A percentile compares a stretch with the other conserved stretches of the same genome.
Evolutionary conservation across 2,113 vertebrate species (phyloP).

Genomic region (Motacilla alba): DNA sequence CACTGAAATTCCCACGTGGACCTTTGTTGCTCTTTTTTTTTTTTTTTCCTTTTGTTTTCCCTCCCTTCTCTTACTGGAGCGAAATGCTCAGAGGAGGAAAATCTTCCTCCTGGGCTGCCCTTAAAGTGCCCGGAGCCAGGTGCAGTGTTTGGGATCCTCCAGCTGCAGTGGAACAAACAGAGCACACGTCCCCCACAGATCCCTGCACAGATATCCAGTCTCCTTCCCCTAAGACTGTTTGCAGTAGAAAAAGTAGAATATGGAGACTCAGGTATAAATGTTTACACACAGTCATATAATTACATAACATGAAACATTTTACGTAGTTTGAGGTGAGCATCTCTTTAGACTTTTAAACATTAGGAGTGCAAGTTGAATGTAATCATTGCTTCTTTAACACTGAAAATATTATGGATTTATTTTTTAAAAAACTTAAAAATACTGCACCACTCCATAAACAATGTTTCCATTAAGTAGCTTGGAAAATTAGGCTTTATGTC

Average conservation of each 20-base stretch:
- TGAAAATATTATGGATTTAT: constrained; percentile 75
- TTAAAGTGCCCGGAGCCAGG: constrained; percentile 49
- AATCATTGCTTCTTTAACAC: constrained; percentile 75
- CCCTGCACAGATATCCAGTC: neutral
- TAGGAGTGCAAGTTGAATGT: constrained; percentile 75
- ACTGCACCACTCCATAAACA: constrained; percentile 77
- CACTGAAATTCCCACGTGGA: constrained; percentile 41
- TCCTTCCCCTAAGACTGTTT: constrained; percentile 53
- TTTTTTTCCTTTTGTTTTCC: neutral
- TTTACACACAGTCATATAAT: constrained; percentile 71
- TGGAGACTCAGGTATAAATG: constrained; percentile 69
- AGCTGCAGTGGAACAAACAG: constrained; percentile 66
- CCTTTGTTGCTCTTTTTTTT: neutral
- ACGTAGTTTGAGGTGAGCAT: constrained; percentile 74
- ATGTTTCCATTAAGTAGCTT: constrained; percentile 74
- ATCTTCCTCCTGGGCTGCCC: constrained; percentile 37
- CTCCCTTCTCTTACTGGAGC: neutral
- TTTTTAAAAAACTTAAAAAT: constrained; percentile 72
- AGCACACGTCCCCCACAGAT: constrained; percentile 9
- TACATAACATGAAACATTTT: constrained; percentile 74
- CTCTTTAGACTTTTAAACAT: constrained; percentile 68
- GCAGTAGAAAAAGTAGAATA: constrained; percentile 58
- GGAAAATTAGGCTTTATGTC: constrained; percentile 81
- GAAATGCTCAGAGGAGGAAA: constrained; percentile 43
- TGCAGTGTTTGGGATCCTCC: constrained; percentile 60